Evolutionary conservation across 2,113 vertebrate species (phyloP), one percentile per base, ranked within the genome.

Genomic region (Lophochroa leadbeateri): DNA sequence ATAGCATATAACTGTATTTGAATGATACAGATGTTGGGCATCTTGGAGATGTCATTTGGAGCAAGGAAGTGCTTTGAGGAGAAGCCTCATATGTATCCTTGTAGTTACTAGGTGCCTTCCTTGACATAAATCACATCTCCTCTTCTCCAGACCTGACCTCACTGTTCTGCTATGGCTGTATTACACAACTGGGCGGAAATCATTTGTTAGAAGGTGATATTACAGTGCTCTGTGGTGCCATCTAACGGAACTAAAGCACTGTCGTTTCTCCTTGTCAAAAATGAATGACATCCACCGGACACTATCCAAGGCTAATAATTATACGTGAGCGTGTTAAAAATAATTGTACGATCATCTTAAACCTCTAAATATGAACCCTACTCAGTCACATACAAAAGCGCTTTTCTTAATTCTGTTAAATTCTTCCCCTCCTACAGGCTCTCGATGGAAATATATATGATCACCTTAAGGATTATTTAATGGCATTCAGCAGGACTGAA

Each of bases 401-500:
- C 7, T 90, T 83, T 74, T 78, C 27, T 83, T 88, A 21, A 71
- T 91, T 31, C 55, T 92, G 33, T 82, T 84, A 3, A 4, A 25
- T 90, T 53, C 44, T 92, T 24, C 82, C 77, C 17, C 88, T 64
- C 9, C 0, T 82, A 1, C 69, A 99, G 99, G 98, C 98, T 91
- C 98, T 99, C 72, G 99, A 99, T 89, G 99, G 99, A 69, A 99
- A 98, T 67, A 97, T 99, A 29, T 99, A 99, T 19, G 98, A 99
- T 93, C 99, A 99, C 95, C 98, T 99, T 35, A 99, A 99, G 96
- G 99, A 99, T 95, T 99, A 99, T 97, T 98, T 99, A 97, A 98
- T 98, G 89, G 98, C 98, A n/a, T 98, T 99, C 97, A 99, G 98
- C 97, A 98, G 98, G 70, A 99, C 99, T 35, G 99, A 99, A 71